A percentile compares a stretch with the other conserved stretches of the same genome.
These are phyloP conservation scores for Platichthys stellatus DNA, from an alignment of 2,113 vertebrate genomes.

Conservation along the genomic window DNA sequence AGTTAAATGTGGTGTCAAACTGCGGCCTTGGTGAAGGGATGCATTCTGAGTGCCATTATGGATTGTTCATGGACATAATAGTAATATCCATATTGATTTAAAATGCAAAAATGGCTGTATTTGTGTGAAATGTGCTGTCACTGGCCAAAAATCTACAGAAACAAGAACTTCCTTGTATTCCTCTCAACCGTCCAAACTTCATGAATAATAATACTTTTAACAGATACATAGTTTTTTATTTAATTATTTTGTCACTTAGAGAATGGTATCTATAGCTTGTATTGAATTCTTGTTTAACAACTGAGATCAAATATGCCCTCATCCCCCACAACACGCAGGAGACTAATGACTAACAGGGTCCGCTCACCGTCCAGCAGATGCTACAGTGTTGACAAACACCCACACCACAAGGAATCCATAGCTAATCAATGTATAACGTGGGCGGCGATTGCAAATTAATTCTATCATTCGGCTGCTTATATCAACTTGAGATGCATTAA, in stretches of 20 bases:
- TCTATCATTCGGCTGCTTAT: not conserved
- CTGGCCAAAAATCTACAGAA: too few relatives aligned
- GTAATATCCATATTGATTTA: too few relatives aligned
- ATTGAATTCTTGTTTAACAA: not conserved
- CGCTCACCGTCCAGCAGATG: not conserved
- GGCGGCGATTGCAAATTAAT: conserved; percentile 15
- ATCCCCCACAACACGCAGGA: not conserved
- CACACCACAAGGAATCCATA: conserved; percentile 12
- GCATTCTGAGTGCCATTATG: too few relatives aligned
- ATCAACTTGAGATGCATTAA: not conserved
- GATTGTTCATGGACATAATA: too few relatives aligned
- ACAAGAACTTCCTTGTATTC: too few relatives aligned
- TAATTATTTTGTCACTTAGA: not conserved
- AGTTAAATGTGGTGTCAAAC: too few relatives aligned
- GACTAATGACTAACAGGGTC: conserved; percentile 18
- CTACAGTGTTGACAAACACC: conserved; percentile 11
- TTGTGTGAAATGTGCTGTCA: too few relatives aligned
- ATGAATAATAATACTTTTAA: not conserved
- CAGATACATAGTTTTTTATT: not conserved
- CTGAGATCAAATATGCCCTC: not conserved
- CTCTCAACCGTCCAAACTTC: not conserved
- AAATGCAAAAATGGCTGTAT: too few relatives aligned
- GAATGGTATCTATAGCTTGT: not conserved
- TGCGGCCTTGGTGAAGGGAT: too few relatives aligned
- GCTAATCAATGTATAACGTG: conserved; percentile 24